phyloP scores from a whole-genome alignment of 2,797 vertebrate genomes.

The Babyrousa celebensis region DNA sequence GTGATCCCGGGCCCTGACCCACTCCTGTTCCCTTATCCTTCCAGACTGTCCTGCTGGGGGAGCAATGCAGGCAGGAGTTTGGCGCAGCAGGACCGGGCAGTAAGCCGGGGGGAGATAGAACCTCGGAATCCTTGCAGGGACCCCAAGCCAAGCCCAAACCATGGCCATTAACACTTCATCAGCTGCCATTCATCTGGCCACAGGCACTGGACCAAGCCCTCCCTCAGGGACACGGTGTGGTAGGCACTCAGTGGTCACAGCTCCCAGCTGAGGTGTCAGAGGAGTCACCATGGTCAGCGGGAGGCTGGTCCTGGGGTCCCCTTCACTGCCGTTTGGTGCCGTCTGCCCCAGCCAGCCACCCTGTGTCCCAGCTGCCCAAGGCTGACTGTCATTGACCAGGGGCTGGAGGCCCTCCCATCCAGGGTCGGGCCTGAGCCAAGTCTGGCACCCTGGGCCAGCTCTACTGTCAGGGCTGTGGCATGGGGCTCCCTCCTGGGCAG shows the following conservation, averaged over 20 bases:
- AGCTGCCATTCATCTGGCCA: accelerated
- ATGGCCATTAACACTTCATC: neutral
- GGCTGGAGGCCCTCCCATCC: accelerated
- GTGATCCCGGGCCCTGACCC: neutral
- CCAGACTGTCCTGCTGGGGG: neutral
- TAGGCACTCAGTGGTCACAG: neutral
- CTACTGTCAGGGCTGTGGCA: accelerated
- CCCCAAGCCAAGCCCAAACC: neutral
- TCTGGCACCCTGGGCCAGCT: neutral
- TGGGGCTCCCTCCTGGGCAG: neutral
- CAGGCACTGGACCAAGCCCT: neutral
- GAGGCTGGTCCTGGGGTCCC: neutral
- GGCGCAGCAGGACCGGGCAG: neutral
- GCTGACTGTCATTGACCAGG: neutral
- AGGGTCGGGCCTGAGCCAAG: neutral
- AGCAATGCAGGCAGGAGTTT: neutral
- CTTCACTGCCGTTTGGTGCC: neutral
- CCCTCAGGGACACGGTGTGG: accelerated
- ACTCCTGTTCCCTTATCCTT: accelerated
- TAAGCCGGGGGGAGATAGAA: neutral
- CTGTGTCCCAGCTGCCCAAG: neutral
- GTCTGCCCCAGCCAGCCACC: neutral
- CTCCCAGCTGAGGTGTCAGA: neutral
- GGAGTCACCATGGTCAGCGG: neutral
- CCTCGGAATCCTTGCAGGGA: neutral